Percentiles rank a stretch among this genome's conserved stretches.
phyloP scores from a whole-genome alignment of 1,140 invertebrate species.

The Amphibalanus amphitrite region DNA sequence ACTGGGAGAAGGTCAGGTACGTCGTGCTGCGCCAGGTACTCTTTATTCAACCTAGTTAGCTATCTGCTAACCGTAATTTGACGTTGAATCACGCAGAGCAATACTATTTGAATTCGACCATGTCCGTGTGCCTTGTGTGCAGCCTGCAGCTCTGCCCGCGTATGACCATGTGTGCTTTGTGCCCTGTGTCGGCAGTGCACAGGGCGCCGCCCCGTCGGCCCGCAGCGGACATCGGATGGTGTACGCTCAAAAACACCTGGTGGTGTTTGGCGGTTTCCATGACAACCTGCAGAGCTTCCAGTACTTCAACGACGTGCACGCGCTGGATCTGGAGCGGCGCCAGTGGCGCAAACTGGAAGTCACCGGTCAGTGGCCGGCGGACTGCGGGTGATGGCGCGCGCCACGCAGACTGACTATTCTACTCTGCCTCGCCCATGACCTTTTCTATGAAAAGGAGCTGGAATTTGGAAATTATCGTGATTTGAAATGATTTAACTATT shows the following conservation, averaged over 20 bases:
- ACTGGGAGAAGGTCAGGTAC: constrained; percentile 63
- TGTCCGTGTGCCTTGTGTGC: no score
- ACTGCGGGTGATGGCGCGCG: no score
- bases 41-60: not conserved
- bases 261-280: constrained; percentile 82
- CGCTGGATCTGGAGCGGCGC: constrained; percentile 60
- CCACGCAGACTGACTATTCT: no score
- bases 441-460: no score
- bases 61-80: not conserved
- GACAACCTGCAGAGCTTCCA: constrained; percentile 72
- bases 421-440: no score
- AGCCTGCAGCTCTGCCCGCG: not conserved
- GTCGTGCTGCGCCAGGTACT: not conserved
- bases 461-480: no score
- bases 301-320: constrained; percentile 75
- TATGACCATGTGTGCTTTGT: not conserved
- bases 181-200: not conserved
- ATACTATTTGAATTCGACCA: no score
- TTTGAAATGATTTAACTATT: no score
- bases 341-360: constrained; percentile 58
- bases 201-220: constrained; percentile 52
- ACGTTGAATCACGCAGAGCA: no score
- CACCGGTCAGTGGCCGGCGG: constrained; percentile 29
- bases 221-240: constrained; percentile 83
- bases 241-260: constrained; percentile 48